Base-by-base conservation (phyloP, 2,888 invertebrate species). In the Caenorhabditis virilis region DNA sequence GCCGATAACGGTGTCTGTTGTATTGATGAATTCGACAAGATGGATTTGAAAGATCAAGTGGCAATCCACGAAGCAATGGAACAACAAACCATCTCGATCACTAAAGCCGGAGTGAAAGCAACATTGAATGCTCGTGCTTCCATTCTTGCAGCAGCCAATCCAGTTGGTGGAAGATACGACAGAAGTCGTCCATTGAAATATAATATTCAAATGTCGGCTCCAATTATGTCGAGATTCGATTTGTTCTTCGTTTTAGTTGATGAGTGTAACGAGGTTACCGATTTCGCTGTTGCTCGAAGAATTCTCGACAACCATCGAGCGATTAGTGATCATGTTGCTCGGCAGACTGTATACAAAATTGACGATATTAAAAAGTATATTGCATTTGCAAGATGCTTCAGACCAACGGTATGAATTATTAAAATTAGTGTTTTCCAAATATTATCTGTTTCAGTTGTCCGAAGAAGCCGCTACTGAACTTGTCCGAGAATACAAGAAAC, bases 21-120 rank as follows among this genome's bases (percentile, higher is more conserved):
- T 57, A 98, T 98, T 78, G 98, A 98, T 82, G 98, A 99, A 86
- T 98, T 99, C 85, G 98, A 99, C 85, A 98, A 99, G 86, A 99
- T 99, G 98, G 97, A 98, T 84, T 88, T 89, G 0, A 88, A 89
- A 46, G 98, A 98, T 88, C 97, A 98, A 85, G 72, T 70, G 6
- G 97, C 98, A 45, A 99, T 98, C 76, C 98, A 99, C 87, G 98
- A 98, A 86, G 98, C 98, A 3, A 98, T 98, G 98, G 98, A 98
- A 87, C 98, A 99, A 83, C 98, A 98, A 86, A 99, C 98, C 0
- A 99, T 98, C 76, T 95, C 95, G 0, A 88, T 98, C 59, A 95
- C 98, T 0, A 98, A 98, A 59, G 81, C 79, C 20, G 82, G 82
- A 46, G 78, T 84, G 0, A 84, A 91, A 89, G 94, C 98, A 0